phyloP scores from a whole-genome alignment of 2,113 vertebrate species.

The Uria aalge region DNA sequence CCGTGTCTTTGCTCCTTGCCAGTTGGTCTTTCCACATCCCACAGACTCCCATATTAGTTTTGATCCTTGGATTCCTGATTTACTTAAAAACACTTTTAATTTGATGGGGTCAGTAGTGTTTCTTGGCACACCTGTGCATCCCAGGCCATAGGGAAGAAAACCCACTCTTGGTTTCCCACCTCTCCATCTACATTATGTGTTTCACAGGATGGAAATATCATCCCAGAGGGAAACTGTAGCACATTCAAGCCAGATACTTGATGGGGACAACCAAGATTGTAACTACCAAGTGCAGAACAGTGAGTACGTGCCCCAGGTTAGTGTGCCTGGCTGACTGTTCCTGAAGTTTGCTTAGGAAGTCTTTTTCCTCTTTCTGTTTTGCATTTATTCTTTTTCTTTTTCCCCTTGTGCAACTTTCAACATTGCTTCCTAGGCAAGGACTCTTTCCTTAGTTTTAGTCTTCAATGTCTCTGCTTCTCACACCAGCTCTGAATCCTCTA shows the following conservation, averaged over 20 bases:
- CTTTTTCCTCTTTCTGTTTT: background rate
- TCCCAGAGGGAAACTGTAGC: background rate
- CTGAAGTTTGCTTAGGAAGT: background rate
- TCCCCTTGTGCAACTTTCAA: background rate
- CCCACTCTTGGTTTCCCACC: background rate
- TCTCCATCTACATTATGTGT: background rate
- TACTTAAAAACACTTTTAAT: background rate
- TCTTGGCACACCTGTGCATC: background rate
- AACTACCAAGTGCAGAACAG: background rate
- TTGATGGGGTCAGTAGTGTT: background rate
- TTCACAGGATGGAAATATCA: background rate
- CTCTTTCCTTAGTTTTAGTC: background rate
- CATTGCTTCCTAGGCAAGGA: background rate
- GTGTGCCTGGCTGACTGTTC: background rate
- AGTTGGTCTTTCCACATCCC: background rate
- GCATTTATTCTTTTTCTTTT: background rate
- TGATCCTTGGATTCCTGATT: background rate
- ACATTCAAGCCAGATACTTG: background rate
- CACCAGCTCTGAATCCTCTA: background rate
- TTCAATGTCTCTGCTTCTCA: background rate
- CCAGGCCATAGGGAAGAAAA: background rate
- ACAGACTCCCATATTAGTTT: background rate
- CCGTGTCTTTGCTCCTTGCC: background rate
- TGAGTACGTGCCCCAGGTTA: background rate
- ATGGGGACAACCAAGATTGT: background rate